Evolutionary conservation across 1,140 invertebrate species (phyloP), one percentile per base, ranked within the genome.

Genomic region (Lucilia sericata): DNA sequence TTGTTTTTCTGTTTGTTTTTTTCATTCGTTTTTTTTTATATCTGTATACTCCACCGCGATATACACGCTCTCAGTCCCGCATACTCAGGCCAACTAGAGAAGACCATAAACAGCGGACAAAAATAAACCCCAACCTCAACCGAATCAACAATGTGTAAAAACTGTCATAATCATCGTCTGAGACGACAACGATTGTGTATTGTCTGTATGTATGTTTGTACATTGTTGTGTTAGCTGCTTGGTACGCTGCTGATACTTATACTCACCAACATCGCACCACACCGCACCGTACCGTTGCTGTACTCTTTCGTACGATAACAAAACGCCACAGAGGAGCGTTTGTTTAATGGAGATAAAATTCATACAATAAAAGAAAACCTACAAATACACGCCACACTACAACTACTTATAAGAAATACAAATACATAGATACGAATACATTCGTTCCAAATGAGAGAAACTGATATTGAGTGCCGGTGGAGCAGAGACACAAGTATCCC

Each of bases 121-220:
- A 82, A 82, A 82, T 82, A 82, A 82, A 82, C 82, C 82, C 82
- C 82, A 82, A 82, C 82, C 82, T 80, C 76, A 80, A 80, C 42
- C 76, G 25, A 80, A 80, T 80, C 76, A 80, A 80, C 76, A 80
- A 80, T 80, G 76, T 80, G 76, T 80, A 80, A 80, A 80, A 80
- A 80, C 76, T 80, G 76, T 80, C 76, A 80, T 80, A 80, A 80
- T 49, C 76, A 80, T 80, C 76, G 76, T 80, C 76, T 47, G 42
- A 80, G 76, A 80, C 76, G 42, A 49, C 76, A 49, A 80, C 76
- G 76, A 76, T 78, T 42, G 75, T 30, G 34, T 49, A 17, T 49
- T 21, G 47, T 42, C 8, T 19, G 75, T 42, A 78, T 12, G 75
- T 5, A 21, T 42, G 74, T 60, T 60, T 60, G 14, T 17, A n/a